phyloP scores from a whole-genome alignment of 2,888 invertebrate species.

The Hyposoter didymator region DNA sequence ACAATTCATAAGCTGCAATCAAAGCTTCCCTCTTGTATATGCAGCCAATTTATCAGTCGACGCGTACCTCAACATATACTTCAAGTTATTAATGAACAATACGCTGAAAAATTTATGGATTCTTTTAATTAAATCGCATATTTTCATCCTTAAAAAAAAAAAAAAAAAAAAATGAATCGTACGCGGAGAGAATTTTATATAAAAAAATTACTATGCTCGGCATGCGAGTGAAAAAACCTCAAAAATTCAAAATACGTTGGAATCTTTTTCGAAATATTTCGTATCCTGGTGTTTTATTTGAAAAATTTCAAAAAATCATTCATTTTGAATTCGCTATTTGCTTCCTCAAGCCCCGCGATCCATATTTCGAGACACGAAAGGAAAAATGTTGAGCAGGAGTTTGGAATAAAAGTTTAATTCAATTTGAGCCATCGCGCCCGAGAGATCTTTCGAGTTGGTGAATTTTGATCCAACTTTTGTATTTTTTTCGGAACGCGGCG shows the following conservation, averaged over 20 bases:
- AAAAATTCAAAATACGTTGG: slow-evolving; percentile 51
- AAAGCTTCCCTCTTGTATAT: slow-evolving; percentile 33
- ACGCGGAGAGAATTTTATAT: too few species aligned
- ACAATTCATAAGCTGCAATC: slow-evolving; percentile 63
- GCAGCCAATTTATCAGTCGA: neutral
- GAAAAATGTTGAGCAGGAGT: too few species aligned
- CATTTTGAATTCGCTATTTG: too few species aligned
- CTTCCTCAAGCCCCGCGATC: too few species aligned
- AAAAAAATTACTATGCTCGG: too few species aligned
- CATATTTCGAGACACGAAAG: too few species aligned
- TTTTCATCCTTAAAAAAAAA: neutral
- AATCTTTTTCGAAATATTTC: neutral
- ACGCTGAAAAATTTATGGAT: neutral
- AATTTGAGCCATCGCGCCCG: neutral
- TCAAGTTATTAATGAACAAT: neutral
- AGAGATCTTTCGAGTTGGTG: neutral
- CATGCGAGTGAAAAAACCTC: slow-evolving; percentile 25
- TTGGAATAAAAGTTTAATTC: neutral
- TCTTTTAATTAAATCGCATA: neutral
- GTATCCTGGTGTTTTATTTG: too few species aligned
- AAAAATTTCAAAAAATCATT: too few species aligned
- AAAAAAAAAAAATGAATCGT: too few species aligned
- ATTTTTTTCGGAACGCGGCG: neutral
- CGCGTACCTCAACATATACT: neutral
- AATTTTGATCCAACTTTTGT: neutral